Evolutionary conservation across 2,888 invertebrate genomes (phyloP), one percentile per base, ranked within the genome.

Genomic region (Poecilus cupreus): DNA sequence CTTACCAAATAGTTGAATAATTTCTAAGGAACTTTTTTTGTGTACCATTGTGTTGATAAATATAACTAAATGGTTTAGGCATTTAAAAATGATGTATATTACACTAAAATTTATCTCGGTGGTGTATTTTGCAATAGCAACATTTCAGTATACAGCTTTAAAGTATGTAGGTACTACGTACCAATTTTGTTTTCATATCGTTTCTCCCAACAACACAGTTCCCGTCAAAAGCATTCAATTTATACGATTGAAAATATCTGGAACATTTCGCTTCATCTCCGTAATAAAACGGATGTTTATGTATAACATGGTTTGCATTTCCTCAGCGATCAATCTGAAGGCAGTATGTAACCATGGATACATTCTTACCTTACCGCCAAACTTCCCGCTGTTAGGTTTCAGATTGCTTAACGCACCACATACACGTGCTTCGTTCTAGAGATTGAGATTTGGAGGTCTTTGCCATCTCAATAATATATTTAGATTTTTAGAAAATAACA

Each of bases 241-340:
- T 68, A 18, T 68, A 68, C 32, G 37, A 68, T 68, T 68, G 64
- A 68, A 68, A 68, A 37, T 68, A 68, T 68, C 64, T 37, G 37
- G 64, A 37, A 22, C 64, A 68, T 68, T 68, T 68, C 37, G 32
- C 64, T 68, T 37, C 64, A 39, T 68, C 37, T 68, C 64, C 37
- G 64, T 68, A 68, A 68, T 68, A 68, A 68, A 68, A 68, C 64
- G 64, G 64, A 68, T 68, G 64, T 68, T 68, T 68, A 68, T 68
- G 64, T 68, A 22, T 68, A 68, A 68, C 64, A 68, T 16, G 64
- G 64, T 68, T 68, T 68, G 64, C 64, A 37, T 68, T 68, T 68
- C 64, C 64, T 68, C n/a, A 18, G n/a, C 64, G 64, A 68, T 68
- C 64, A 68, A 68, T 68, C 64, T 68, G 37, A 11, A 13, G 64